A percentile compares a stretch with the other conserved stretches of the same genome.
These are phyloP conservation scores for Leucosticte australis DNA, from an alignment of 2,113 vertebrate genomes.

Conservation along the genomic window DNA sequence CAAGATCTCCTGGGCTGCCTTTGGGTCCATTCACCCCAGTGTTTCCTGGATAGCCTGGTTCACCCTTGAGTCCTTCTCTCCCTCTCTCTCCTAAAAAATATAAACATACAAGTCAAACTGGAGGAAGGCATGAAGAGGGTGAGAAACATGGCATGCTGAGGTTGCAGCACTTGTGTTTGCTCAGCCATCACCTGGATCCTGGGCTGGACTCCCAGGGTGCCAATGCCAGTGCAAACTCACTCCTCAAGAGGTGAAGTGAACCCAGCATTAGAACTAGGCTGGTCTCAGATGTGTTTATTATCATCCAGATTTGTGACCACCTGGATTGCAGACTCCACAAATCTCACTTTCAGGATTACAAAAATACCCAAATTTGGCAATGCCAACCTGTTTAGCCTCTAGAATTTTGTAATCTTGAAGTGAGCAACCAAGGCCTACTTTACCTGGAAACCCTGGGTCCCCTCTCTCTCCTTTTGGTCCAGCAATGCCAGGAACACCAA, in stretches of 20 bases:
- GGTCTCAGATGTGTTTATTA: neutral
- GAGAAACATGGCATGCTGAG: neutral
- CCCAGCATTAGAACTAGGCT: neutral
- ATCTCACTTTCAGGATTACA: neutral
- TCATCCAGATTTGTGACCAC: neutral
- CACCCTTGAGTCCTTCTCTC: constrained; percentile 76
- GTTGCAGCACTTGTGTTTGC: neutral
- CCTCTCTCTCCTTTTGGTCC: constrained; percentile 85
- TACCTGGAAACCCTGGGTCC: constrained; percentile 81
- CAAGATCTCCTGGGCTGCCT: constrained; percentile 81
- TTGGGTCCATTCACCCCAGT: constrained; percentile 79
- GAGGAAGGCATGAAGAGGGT: neutral
- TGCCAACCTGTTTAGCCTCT: neutral
- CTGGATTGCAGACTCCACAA: neutral
- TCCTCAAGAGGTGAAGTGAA: neutral
- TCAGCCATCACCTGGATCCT: neutral
- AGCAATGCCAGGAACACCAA: constrained; percentile 69
- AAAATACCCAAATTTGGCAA: neutral
- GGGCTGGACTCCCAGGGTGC: neutral
- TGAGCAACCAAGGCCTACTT: neutral
- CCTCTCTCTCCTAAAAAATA: constrained; percentile 77
- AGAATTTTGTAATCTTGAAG: neutral
- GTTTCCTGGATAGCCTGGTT: constrained; percentile 78
- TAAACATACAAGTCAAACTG: neutral
- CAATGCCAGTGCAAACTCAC: neutral